Evolutionary conservation across 2,797 vertebrate genomes (phyloP), one percentile per base, ranked within the genome.

Genomic region (Rallus crepitans): DNA sequence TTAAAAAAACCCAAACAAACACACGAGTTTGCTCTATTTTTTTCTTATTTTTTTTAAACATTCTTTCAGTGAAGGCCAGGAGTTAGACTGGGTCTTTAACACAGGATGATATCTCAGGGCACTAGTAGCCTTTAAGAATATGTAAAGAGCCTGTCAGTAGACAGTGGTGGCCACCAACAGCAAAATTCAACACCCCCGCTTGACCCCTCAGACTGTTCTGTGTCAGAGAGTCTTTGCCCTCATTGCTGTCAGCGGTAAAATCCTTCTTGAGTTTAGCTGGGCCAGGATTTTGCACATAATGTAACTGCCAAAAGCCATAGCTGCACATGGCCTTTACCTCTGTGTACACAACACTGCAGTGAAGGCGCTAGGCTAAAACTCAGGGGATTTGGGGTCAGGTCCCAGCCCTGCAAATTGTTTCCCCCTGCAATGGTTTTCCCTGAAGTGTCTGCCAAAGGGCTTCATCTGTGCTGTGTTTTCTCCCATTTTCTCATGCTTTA

Each of bases 281-380:
- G 63, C 33, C 50, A 63, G 59, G 52, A 63, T 61, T 76, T 85
- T 71, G n/a, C 15, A 61, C 11, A 18, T 57, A 57, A 37, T 76
- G 72, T 82, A 45, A 52, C 56, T 82, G 65, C 37, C 82, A 83
- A 88, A 86, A 96, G 24, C 35, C 64, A n/a, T 69, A 87, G 61
- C 8, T 61, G 56, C 68, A 5, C 31, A 27, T 25, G 33, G 42
- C 56, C 70, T 91, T 80, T 80, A 93, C 57, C 45, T 55, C 78
- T 75, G 37, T 82, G 57, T 77, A 50, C 69, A 71, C 53, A 92
- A 47, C 53, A 24, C 78, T 52, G 69, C 57, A 83, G 80, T 35
- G 70, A 88, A 88, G 73, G 61, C 0, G 0, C 57, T 30, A 42
- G 52, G 42, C 52, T 84, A 79, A 84, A 91, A 75, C 47, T 82